phyloP scores from a whole-genome alignment of 2,113 vertebrate species.

The Cervus canadensis region DNA sequence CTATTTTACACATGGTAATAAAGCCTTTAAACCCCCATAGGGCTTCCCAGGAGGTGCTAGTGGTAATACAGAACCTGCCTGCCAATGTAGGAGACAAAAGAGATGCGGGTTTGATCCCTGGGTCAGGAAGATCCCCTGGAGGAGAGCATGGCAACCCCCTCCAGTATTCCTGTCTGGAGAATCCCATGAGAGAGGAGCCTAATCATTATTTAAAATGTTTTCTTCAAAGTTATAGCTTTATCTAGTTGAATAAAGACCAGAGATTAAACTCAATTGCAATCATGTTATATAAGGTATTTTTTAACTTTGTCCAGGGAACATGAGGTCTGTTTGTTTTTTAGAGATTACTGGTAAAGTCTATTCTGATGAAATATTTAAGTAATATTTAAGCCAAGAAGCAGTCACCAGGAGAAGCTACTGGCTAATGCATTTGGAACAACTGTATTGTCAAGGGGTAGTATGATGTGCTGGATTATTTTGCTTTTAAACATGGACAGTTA shows the following conservation, averaged over 20 bases:
- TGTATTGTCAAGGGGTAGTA: not conserved
- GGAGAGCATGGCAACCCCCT: not conserved
- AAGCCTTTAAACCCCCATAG: not conserved
- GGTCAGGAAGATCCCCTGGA: not conserved
- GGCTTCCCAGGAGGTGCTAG: not conserved
- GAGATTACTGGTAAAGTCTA: not conserved
- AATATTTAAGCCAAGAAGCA: constrained; percentile 70
- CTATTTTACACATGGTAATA: not conserved
- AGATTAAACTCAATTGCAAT: not conserved
- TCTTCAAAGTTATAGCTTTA: not conserved
- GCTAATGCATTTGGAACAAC: not conserved
- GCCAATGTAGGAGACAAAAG: not conserved
- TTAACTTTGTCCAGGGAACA: constrained; percentile 59
- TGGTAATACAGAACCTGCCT: not conserved
- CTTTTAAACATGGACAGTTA: not conserved
- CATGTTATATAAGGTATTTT: constrained; percentile 27
- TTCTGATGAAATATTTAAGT: constrained; percentile 75
- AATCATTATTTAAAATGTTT: not conserved
- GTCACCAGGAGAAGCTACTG: not conserved
- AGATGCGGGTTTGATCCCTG: not conserved
- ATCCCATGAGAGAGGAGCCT: not conserved
- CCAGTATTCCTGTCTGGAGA: not conserved
- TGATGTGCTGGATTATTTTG: not conserved
- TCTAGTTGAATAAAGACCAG: not conserved
- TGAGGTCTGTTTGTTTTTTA: constrained; percentile 70